phyloP scores from a whole-genome alignment of 2,888 invertebrate genomes.

The Blastobasis lacticolella region DNA sequence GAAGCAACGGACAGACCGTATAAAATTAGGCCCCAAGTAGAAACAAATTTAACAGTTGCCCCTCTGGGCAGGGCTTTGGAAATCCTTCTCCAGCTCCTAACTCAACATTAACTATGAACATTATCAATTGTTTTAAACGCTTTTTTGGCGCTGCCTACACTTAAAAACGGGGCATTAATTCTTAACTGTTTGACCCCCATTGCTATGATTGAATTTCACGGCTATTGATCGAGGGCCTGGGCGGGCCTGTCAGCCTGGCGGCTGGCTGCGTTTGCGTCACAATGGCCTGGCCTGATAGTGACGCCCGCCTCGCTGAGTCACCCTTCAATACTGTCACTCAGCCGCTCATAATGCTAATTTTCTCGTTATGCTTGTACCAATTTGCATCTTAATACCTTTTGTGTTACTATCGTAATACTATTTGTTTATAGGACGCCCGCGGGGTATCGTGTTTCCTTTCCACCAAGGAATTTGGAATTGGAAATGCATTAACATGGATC shows the following conservation, averaged over 20 bases:
- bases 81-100: too few species aligned
- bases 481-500: too few species aligned
- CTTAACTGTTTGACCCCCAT: constrained; percentile 1
- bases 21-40: too few species aligned
- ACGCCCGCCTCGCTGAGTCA: constrained; percentile 63
- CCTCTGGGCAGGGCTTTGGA: too few species aligned
- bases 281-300: constrained; percentile 58
- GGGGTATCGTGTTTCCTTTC: too few species aligned
- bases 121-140: not conserved
- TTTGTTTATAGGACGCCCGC: constrained; percentile 21
- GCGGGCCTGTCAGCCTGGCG: constrained; percentile 59
- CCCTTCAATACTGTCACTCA: constrained; percentile 62
- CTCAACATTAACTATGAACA: not conserved
- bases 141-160: not conserved
- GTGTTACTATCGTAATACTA: constrained; percentile 31
- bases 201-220: constrained; percentile 58
- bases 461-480: too few species aligned
- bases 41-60: too few species aligned
- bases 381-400: constrained; percentile 67
- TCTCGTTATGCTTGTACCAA: constrained; percentile 65
- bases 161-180: not conserved
- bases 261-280: constrained; percentile 46
- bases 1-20: too few species aligned
- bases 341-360: constrained; percentile 68
- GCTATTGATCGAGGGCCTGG: constrained; percentile 63